These are phyloP conservation scores for Idaea biselata DNA, from an alignment of 2,888 invertebrate species.

Conservation along the genomic window DNA sequence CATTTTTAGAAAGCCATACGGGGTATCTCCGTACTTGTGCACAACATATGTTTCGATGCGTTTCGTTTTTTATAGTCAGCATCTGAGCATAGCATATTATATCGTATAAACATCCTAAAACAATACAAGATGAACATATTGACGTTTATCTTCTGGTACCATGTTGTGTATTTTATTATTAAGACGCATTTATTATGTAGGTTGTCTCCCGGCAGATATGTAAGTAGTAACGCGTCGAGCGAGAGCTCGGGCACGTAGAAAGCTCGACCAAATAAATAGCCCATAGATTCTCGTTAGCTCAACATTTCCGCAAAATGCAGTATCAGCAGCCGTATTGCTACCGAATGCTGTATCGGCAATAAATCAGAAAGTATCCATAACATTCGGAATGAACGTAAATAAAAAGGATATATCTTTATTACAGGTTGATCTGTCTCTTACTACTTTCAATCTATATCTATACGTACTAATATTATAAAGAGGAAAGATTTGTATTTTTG, in stretches of 20 bases:
- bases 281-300: constrained; percentile 57
- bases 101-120: constrained; percentile 15
- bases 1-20: constrained; percentile 14
- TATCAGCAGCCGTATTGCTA: constrained; percentile 37
- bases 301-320: constrained; percentile 45
- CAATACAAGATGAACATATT: constrained; percentile 15
- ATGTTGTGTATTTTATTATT: constrained; percentile 32
- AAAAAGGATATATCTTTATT: background rate
- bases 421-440: background rate
- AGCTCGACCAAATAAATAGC: constrained; percentile 49
- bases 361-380: constrained; percentile 1
- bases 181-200: constrained; percentile 45
- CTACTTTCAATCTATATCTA: background rate
- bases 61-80: constrained; percentile 19
- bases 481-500: no score
- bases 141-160: constrained; percentile 37
- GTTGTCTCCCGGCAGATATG: constrained; percentile 48
- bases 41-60: constrained; percentile 30
- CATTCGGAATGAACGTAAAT: background rate
- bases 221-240: constrained; percentile 50
- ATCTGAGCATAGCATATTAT: constrained; percentile 6
- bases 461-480: no score
- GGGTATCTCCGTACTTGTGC: constrained; percentile 26
- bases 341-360: constrained; percentile 10
- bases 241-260: constrained; percentile 49